phyloP scores from a whole-genome alignment of 64 coral and sea anemone species.

The Exaiptasia diaphana region DNA sequence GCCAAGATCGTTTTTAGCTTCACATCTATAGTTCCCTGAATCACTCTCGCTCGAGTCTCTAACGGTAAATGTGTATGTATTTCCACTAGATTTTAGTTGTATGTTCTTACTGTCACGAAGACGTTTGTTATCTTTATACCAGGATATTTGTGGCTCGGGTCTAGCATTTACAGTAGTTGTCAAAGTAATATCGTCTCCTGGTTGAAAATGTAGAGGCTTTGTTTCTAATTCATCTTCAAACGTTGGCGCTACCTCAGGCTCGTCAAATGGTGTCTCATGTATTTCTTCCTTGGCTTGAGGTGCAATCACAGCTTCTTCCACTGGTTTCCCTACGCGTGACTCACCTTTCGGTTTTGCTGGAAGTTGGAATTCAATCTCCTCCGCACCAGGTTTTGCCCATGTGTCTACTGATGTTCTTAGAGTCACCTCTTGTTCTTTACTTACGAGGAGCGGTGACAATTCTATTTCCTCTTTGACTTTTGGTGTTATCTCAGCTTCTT shows the following conservation, averaged over 20 bases:
- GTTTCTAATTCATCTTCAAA: constrained; percentile 50
- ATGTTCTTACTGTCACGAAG: constrained; percentile 29
- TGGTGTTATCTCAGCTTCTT: not conserved
- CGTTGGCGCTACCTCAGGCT: constrained; percentile 33
- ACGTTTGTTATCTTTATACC: constrained; percentile 56
- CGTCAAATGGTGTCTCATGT: not conserved
- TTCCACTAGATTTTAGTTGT: not conserved
- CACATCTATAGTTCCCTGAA: constrained; percentile 72
- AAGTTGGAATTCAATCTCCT: not conserved
- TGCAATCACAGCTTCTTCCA: not conserved
- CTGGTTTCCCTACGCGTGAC: not conserved
- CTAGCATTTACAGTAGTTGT: constrained; percentile 54
- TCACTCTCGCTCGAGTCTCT: constrained; percentile 37
- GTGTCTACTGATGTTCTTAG: no score
- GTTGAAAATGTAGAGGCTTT: constrained; percentile 32
- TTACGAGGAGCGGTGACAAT: not conserved
- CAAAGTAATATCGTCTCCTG: constrained; percentile 58
- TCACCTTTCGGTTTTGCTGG: not conserved
- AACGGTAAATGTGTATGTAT: constrained; percentile 49
- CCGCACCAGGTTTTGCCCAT: no score
- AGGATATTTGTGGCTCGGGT: constrained; percentile 51
- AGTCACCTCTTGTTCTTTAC: no score
- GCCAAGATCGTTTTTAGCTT: constrained; percentile 62
- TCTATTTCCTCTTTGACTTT: not conserved
- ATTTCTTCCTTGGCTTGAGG: not conserved